Evolutionary conservation across 2,888 invertebrate species (phyloP).

Genomic region (Amiota minor): DNA sequence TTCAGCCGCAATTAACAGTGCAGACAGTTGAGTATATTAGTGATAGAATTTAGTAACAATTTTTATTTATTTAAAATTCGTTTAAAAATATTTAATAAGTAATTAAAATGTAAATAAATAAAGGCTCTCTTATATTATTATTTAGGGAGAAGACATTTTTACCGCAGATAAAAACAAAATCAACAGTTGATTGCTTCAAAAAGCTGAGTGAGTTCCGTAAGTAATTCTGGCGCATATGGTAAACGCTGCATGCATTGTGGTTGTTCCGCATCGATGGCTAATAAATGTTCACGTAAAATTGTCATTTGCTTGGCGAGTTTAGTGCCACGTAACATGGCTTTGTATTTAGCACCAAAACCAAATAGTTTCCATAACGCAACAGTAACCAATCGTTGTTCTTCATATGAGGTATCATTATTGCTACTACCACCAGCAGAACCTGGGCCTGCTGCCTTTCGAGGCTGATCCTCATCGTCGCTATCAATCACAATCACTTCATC

Average conservation of each 20-base stretch:
- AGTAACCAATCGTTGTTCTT: conserved; percentile 65
- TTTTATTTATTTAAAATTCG: no score
- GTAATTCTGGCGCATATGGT: conserved; percentile 43
- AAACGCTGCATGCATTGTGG: conserved; percentile 35
- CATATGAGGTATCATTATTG: conserved; percentile 43
- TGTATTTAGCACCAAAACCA: conserved; percentile 67
- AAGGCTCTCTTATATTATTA: no score
- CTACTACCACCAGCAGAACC: neutral
- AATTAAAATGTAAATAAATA: no score
- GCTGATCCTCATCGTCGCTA: conserved; percentile 15
- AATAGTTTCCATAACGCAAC: conserved; percentile 68
- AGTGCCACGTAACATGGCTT: conserved; percentile 65
- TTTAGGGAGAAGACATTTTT: neutral
- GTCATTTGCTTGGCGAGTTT: conserved; percentile 60
- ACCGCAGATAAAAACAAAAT: neutral
- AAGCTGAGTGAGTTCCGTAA: conserved; percentile 12
- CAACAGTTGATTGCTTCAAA: conserved; percentile 4
- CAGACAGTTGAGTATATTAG: no score
- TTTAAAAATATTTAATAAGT: no score
- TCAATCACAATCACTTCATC: conserved; percentile 2
- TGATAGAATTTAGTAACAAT: no score
- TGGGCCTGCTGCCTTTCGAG: conserved; percentile 18
- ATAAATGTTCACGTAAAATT: conserved; percentile 53
- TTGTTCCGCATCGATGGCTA: conserved; percentile 36
- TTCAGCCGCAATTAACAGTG: no score